A percentile compares a stretch with the other conserved stretches of the same genome.
These are phyloP conservation scores for Podarcis raffonei DNA, from an alignment of 2,113 vertebrate species.

Conservation along the genomic window DNA sequence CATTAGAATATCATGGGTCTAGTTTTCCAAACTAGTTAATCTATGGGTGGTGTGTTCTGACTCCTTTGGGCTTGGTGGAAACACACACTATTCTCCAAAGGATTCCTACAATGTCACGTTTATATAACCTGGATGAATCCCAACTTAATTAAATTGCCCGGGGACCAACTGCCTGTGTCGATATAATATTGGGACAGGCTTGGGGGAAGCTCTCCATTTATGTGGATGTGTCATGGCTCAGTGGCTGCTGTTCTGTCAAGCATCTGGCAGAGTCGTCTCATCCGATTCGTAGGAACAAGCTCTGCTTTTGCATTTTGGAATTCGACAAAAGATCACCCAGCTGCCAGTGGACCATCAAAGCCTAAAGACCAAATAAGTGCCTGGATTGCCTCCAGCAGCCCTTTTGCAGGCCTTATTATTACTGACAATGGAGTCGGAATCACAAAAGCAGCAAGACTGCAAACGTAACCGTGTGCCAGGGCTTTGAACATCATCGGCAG, in stretches of 20 bases:
- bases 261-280: constrained; percentile 64
- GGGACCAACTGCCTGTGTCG: constrained; percentile 58
- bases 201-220: constrained; percentile 38
- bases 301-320: constrained; percentile 66
- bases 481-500: constrained; percentile 57
- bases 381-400: constrained; percentile 63
- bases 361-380: constrained; percentile 69
- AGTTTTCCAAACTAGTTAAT: no score
- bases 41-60: background rate
- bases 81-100: background rate
- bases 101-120: constrained; percentile 58
- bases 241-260: constrained; percentile 35
- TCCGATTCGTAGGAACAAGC: constrained; percentile 67
- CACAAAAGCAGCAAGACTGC: constrained; percentile 67
- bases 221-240: constrained; percentile 53
- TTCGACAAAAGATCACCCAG: constrained; percentile 71
- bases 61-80: constrained; percentile 2
- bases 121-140: constrained; percentile 63
- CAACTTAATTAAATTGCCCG: constrained; percentile 66
- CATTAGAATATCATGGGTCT: background rate
- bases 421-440: constrained; percentile 66
- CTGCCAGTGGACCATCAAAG: constrained; percentile 68
- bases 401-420: constrained; percentile 63
- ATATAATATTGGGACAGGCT: constrained; percentile 22
- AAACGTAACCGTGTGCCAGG: constrained; percentile 66